Percentiles rank a stretch among this genome's conserved stretches.
Evolutionary conservation across 2,113 vertebrate species (phyloP).

Genomic region (Sander lucioperca): DNA sequence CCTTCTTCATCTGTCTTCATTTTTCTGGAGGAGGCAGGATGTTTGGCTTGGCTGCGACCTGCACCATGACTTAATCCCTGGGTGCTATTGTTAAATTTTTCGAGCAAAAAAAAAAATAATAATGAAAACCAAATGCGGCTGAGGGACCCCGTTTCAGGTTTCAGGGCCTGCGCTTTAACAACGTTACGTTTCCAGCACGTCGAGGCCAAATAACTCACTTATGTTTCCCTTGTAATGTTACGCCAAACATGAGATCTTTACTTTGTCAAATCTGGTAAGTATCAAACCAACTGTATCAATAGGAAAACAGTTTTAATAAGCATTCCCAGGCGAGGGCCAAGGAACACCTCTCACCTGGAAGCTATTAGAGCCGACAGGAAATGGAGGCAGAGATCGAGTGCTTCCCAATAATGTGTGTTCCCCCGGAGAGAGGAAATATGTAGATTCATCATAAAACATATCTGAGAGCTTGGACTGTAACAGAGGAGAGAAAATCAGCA

Average conservation of each 20-base stretch:
- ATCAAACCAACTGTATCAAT: slow-evolving; percentile 84
- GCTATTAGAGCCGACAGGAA: slow-evolving; percentile 81
- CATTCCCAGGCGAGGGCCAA: slow-evolving; percentile 72
- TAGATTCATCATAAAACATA: slow-evolving; percentile 81
- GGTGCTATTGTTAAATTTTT: slow-evolving; percentile 83
- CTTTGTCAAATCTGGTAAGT: slow-evolving; percentile 83
- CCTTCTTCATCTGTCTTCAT: slow-evolving; percentile 80
- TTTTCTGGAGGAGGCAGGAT: slow-evolving; percentile 81
- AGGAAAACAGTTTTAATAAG: slow-evolving; percentile 84
- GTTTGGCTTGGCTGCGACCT: slow-evolving; percentile 82
- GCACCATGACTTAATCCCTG: slow-evolving; percentile 84
- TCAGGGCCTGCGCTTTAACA: slow-evolving; percentile 80
- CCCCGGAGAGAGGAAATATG: slow-evolving; percentile 73
- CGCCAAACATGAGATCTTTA: slow-evolving; percentile 86
- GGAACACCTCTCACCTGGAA: slow-evolving; percentile 84
- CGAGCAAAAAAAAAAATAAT: slow-evolving; percentile 65
- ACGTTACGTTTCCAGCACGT: slow-evolving; percentile 75
- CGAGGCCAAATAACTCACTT: slow-evolving; percentile 80
- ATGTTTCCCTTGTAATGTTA: slow-evolving; percentile 84
- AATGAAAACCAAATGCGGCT: slow-evolving; percentile 85
- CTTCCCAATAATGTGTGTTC: slow-evolving; percentile 76
- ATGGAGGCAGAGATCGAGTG: slow-evolving; percentile 78
- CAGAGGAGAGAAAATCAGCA: slow-evolving; percentile 57
- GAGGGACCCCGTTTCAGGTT: slow-evolving; percentile 66
- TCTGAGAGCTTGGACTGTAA: slow-evolving; percentile 59